Evolutionary conservation across 2,888 invertebrate genomes (phyloP), one percentile per base, ranked within the genome.

Genomic region (Entomobrya multifasciata): DNA sequence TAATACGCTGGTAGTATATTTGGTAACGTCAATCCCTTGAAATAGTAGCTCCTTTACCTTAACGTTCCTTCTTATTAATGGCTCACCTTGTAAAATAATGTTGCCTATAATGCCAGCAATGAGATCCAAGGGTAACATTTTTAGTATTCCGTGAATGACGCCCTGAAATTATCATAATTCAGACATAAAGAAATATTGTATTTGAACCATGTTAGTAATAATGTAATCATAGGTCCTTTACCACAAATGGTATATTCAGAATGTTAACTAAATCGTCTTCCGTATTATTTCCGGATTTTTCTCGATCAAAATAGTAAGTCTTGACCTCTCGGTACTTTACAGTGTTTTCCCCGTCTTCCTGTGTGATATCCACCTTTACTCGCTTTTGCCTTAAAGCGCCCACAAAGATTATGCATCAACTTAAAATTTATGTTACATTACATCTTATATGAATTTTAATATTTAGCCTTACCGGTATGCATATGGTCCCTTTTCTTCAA

Each of bases 271-370:
- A 22, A 70, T 86, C 85, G 0, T 30, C 22, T 41, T 88, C 88
- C 13, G 30, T 62, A 5, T 60, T 57, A 0, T 17, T 36, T 20
- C 55, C 85, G 4, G 88, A 88, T 4, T 6, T 17, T 25, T 49
- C 22, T 27, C 36, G 0, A 27, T 88, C 85, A 25, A 88, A 88
- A 47, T 60, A 47, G 85, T 78, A 88, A 22, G 85, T 86, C 10
- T 41, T 88, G 13, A 80, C 47, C 57, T 88, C 79, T 5, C 41
- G 41, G 36, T 88, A 88, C n/a, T 65, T 67, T 15, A 88, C 85
- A 0, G 74, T 62, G 41, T 85, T 74, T 36, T 4, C 8, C 4
- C 8, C 5, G 36, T 36, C 8, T 4, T 4, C 8, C 8, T 4
- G 36, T 4, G 67, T 20, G 0, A 74, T 27, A 65, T 86, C 60